Conservation (phyloP, 1,140 invertebrate species). For the Sycophaga agraensis region DNA sequence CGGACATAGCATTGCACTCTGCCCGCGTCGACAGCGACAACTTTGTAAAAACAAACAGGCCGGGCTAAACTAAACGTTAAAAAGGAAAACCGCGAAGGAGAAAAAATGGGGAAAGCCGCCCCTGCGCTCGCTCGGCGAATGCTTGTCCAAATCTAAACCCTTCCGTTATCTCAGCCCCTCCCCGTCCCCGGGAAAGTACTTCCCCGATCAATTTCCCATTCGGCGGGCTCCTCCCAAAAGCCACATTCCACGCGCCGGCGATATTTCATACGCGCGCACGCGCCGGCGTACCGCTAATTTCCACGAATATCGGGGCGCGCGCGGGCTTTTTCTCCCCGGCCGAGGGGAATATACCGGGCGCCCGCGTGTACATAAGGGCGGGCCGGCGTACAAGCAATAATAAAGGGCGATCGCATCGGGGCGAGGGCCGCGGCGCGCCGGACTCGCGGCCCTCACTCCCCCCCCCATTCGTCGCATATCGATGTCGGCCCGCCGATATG, state of each 20-base stretch:
- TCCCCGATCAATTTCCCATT: not conserved
- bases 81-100: not conserved
- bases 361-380: no score
- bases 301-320: not conserved
- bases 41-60: no score
- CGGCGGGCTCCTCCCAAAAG: not conserved
- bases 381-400: no score
- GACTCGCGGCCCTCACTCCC: constrained; percentile 35
- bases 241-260: no score
- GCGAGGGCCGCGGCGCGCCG: constrained; percentile 36
- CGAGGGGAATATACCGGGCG: no score
- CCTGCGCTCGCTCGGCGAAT: no score
- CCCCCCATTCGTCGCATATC: constrained; percentile 57
- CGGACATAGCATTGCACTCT: no score
- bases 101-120: not conserved
- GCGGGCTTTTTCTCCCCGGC: not conserved
- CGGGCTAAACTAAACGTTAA: no score
- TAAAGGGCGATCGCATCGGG: constrained; percentile 46
- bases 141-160: no score
- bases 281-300: constrained; percentile 12
- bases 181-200: no score
- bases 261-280: no score
- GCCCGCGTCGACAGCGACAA: no score
- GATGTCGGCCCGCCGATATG: constrained; percentile 56
- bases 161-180: not conserved